Percentiles rank a stretch among this genome's conserved stretches.
These are phyloP conservation scores for Sisyra terminalis DNA, from an alignment of 2,888 invertebrate genomes.

Conservation along the genomic window DNA sequence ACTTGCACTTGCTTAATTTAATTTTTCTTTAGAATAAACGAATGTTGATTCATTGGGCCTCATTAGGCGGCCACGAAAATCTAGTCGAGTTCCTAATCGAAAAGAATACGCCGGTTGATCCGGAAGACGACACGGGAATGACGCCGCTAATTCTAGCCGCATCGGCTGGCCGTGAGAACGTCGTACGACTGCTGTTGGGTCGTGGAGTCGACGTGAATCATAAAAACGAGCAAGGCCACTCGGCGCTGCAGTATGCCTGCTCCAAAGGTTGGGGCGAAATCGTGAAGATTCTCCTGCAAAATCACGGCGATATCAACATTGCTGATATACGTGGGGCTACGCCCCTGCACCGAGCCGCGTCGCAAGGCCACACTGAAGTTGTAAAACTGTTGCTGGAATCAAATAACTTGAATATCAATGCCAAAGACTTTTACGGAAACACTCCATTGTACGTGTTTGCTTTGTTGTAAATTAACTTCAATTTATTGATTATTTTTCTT, in stretches of 20 bases:
- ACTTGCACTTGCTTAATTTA: conserved; percentile 6
- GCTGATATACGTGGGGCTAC: conserved; percentile 51
- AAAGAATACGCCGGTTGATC: conserved; percentile 47
- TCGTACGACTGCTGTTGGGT: conserved; percentile 45
- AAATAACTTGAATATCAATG: conserved; percentile 34
- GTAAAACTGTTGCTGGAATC: conserved; percentile 46
- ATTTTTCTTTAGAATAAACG: conserved; percentile 42
- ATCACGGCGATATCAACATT: conserved; percentile 52
- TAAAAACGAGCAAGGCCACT: conserved; percentile 55
- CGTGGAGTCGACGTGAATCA: conserved; percentile 59
- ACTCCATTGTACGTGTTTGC: conserved; percentile 52
- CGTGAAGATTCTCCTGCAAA: conserved; percentile 43
- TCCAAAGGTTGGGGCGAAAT: conserved; percentile 68
- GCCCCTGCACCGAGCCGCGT: conserved; percentile 65
- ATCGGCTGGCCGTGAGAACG: conserved; percentile 55
- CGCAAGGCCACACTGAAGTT: conserved; percentile 51
- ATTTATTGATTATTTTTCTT: neutral
- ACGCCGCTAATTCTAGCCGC: conserved; percentile 67
- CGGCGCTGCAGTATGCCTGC: conserved; percentile 69
- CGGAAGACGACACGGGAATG: conserved; percentile 55
- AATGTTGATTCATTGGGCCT: conserved; percentile 64
- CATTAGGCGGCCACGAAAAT: conserved; percentile 58
- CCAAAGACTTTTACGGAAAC: conserved; percentile 52
- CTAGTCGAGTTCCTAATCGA: conserved; percentile 52
- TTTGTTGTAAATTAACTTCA: too few species aligned